Percentiles rank a stretch among this genome's conserved stretches.
Evolutionary conservation across 2,888 invertebrate species (phyloP).

Genomic region (Colletes collaris): DNA sequence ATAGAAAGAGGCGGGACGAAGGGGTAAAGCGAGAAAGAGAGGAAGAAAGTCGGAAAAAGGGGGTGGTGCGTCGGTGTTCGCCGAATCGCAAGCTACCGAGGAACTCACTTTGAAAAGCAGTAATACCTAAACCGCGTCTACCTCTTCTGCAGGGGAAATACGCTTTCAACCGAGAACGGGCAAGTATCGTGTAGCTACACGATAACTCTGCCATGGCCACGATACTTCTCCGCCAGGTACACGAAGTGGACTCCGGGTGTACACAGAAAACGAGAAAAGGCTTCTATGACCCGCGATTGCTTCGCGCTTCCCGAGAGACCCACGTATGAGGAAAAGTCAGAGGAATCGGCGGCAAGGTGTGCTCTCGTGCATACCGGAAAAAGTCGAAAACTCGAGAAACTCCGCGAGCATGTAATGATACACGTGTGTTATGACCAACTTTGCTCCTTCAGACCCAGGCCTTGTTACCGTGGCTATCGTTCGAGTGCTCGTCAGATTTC

Average conservation of each 20-base stretch:
- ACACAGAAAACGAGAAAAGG: constrained; percentile 56
- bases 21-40: not conserved
- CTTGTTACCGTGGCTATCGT: constrained; percentile 50
- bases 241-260: constrained; percentile 47
- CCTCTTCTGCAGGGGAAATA: constrained; percentile 57
- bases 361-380: constrained; percentile 51
- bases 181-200: constrained; percentile 75
- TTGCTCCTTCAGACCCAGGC: constrained; percentile 53
- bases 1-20: not conserved
- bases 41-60: not conserved
- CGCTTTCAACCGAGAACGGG: constrained; percentile 58
- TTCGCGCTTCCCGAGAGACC: constrained; percentile 38
- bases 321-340: constrained; percentile 52
- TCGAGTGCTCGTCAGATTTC: constrained; percentile 40
- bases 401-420: constrained; percentile 55
- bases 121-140: constrained; percentile 52
- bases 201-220: constrained; percentile 56
- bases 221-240: constrained; percentile 53
- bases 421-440: constrained; percentile 60
- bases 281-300: constrained; percentile 63
- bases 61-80: constrained; percentile 3
- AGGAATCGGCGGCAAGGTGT: constrained; percentile 53
- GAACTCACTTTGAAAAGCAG: constrained; percentile 69
- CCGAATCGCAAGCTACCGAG: constrained; percentile 39
- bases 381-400: constrained; percentile 60